phyloP scores from a whole-genome alignment of 2,797 vertebrate genomes.

The Sebastiscus tertius region DNA sequence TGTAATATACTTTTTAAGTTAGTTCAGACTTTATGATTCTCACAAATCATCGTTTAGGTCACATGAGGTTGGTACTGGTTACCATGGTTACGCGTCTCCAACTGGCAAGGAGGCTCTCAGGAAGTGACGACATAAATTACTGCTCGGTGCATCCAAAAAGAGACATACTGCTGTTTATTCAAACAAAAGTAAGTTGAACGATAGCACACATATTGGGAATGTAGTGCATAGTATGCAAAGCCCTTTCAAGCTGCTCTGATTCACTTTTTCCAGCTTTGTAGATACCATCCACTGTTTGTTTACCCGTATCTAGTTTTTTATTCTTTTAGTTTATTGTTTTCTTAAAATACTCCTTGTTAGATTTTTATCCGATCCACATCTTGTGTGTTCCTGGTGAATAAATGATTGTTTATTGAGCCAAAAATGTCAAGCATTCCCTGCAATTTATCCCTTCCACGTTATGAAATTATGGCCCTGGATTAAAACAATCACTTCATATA shows the following conservation, averaged over 20 bases:
- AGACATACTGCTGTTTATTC: too few species aligned
- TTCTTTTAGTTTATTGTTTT: background rate
- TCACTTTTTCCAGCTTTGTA: background rate
- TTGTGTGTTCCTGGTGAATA: conserved; percentile 38
- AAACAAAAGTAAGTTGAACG: too few species aligned
- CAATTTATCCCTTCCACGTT: conserved; percentile 31
- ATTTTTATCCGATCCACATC: conserved; percentile 12
- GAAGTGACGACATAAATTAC: too few species aligned
- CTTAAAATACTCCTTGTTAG: background rate
- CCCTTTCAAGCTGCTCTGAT: background rate
- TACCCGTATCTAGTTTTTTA: background rate
- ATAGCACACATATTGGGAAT: too few species aligned
- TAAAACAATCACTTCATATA: conserved; percentile 48
- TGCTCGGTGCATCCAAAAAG: fast-evolving
- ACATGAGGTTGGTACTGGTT: too few species aligned
- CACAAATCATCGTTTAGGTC: too few species aligned
- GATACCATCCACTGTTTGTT: background rate
- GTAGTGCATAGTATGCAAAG: too few species aligned
- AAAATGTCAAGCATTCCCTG: conserved; percentile 31
- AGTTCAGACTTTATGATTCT: too few species aligned
- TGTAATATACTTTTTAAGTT: fast-evolving
- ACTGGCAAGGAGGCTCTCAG: too few species aligned
- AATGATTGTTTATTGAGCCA: conserved; percentile 52
- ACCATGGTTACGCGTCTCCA: too few species aligned
- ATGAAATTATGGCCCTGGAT: conserved; percentile 48